A percentile compares a stretch with the other conserved stretches of the same genome.
phyloP scores from a whole-genome alignment of 2,113 vertebrate genomes.

The Podocnemis expansa region DNA sequence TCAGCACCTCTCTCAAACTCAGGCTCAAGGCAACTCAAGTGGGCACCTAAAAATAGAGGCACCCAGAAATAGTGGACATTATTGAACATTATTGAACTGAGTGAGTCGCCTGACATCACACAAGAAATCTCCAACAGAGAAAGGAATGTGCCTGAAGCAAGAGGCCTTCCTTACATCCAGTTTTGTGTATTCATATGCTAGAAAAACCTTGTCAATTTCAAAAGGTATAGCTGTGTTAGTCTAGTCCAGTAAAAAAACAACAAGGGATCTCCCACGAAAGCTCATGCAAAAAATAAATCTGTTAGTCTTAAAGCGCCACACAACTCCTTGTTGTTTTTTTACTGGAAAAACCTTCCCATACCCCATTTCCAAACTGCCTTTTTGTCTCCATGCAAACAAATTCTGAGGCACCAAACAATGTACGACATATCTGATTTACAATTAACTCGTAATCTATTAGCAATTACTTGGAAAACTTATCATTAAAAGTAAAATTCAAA shows the following conservation, averaged over 20 bases:
- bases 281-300: too few species aligned
- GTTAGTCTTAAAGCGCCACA: too few species aligned
- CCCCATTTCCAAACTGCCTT: accelerated
- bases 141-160: background rate
- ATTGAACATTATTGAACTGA: too few species aligned
- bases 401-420: background rate
- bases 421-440: background rate
- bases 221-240: too few species aligned
- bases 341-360: background rate
- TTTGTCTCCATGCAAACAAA: background rate
- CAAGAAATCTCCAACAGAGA: background rate
- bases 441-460: background rate
- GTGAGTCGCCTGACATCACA: background rate
- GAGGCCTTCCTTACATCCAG: background rate
- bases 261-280: too few species aligned
- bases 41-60: too few species aligned
- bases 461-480: background rate
- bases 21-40: too few species aligned
- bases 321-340: too few species aligned
- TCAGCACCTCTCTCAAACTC: background rate
- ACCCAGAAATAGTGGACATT: too few species aligned
- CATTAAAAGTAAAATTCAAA: background rate
- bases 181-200: background rate
- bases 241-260: too few species aligned
- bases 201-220: too few species aligned